These are phyloP conservation scores for Cololabis saira DNA, from an alignment of 2,113 vertebrate species.

Conservation along the genomic window DNA sequence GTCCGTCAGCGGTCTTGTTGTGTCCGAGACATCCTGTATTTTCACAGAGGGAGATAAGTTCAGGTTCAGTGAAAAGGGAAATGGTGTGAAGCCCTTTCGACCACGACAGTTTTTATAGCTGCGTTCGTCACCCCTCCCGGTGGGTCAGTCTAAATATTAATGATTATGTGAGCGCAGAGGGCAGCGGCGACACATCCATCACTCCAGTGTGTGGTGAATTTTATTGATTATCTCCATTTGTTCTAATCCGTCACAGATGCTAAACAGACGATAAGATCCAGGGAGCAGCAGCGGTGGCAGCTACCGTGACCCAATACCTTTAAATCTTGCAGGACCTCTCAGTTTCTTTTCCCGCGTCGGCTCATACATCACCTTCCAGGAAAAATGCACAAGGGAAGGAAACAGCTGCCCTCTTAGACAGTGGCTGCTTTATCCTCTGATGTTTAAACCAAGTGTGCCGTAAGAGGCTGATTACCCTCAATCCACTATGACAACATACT, in stretches of 20 bases:
- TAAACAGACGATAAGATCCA: constrained; percentile 30
- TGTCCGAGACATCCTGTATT: constrained; percentile 59
- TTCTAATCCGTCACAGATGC: constrained; percentile 66
- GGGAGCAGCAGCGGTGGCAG: constrained; percentile 31
- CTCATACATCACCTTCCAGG: constrained; percentile 64
- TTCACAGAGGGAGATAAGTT: constrained; percentile 46
- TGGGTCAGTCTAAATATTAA: constrained; percentile 58
- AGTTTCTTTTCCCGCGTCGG: constrained; percentile 23
- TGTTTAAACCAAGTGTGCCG: constrained; percentile 24
- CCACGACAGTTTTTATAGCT: constrained; percentile 31
- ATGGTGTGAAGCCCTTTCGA: constrained; percentile 43
- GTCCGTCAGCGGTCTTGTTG: constrained; percentile 66
- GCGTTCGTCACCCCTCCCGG: constrained; percentile 61
- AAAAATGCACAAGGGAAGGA: constrained; percentile 50
- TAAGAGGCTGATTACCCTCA: constrained; percentile 38
- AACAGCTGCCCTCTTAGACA: constrained; percentile 57
- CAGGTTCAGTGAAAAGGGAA: constrained; percentile 60
- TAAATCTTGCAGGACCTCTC: constrained; percentile 59
- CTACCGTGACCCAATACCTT: constrained; percentile 62
- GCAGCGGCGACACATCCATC: constrained; percentile 65
- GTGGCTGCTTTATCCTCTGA: constrained; percentile 51
- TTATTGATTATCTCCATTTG: constrained; percentile 66
- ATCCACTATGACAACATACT: constrained; percentile 35
- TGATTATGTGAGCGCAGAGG: constrained; percentile 57
- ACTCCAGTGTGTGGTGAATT: constrained; percentile 46